Conservation (phyloP, 2,113 vertebrate species). For the Plectropomus leopardus region DNA sequence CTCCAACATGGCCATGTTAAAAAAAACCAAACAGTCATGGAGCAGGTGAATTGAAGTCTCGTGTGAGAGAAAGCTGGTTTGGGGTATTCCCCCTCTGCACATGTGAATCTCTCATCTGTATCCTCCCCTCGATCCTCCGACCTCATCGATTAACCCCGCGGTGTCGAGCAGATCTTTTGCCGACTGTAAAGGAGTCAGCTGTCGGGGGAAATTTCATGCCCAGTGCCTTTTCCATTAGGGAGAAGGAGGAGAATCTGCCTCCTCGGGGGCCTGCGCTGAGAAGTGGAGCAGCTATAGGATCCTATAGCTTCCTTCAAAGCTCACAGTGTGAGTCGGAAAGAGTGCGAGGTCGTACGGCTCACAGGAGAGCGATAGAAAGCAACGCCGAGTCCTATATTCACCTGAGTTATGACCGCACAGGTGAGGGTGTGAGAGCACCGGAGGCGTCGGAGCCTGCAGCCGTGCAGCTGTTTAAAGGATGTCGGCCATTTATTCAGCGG, state of each 20-base stretch:
- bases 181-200: constrained; percentile 62
- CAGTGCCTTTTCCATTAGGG: constrained; percentile 75
- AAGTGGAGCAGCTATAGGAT: constrained; percentile 47
- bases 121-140: constrained; percentile 38
- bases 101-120: constrained; percentile 52
- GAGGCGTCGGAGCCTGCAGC: neutral
- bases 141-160: constrained; percentile 66
- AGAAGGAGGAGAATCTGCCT: constrained; percentile 63
- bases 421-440: neutral
- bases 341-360: constrained; percentile 16
- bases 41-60: neutral
- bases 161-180: constrained; percentile 57
- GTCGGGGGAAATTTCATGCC: constrained; percentile 78
- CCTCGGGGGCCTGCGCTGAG: constrained; percentile 31
- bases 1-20: constrained; percentile 8
- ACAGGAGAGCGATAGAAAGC: constrained; percentile 25
- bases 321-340: constrained; percentile 48
- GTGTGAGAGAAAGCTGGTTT: neutral
- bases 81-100: neutral
- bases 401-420: constrained; percentile 16
- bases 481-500: constrained; percentile 49
- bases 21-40: neutral
- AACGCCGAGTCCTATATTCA: neutral
- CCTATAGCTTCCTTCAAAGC: constrained; percentile 41
- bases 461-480: constrained; percentile 30